Base-by-base conservation (phyloP, 2,113 vertebrate genomes). In the Pavo muticus region DNA sequence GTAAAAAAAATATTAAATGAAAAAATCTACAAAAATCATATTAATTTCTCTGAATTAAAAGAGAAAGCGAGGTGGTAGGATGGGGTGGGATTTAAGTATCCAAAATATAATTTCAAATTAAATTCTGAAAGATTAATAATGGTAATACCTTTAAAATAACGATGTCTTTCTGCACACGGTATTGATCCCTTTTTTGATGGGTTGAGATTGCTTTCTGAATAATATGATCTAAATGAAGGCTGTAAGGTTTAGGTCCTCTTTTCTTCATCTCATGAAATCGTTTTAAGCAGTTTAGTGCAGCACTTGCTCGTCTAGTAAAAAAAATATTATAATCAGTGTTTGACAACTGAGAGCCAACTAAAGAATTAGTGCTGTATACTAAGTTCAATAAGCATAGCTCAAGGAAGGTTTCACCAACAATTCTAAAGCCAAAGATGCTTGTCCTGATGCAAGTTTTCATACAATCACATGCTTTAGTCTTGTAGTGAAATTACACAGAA, bases 181-280 rank as follows among this genome's bases (percentile, higher is more conserved):
- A 98, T 1, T 99, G 98, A 97, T 99, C 99, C 94, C 98, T 98
- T 95, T 98, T 98, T 91, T 97, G 98, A 44, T 98, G 98, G 1
- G 98, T 98, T 35, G 98, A 98, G 84, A 98, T 97, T 6, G 99
- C 98, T 97, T 99, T 99, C 97, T 99, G 99, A 96, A 99, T 97
- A 96, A 99, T 99, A 96, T 99, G 99, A 97, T 99, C 99, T 97
- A 99, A 97, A 94, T 99, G 99, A 40, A 99, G 99, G 94, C 99
- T 99, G 91, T 98, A 98, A n/a, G 99, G 99, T 91, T 99, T 99
- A 88, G 98, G 97, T 61, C 99, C 99, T 94, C 98, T 98, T 97
- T 99, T 99, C 97, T 99, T 99, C 98, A 99, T 99, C 97, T 99
- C 99, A 1, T 99, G 99, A 95, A 99, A 99, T 73, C 98, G 98